phyloP scores from a whole-genome alignment of 2,113 vertebrate species.

The Psilopogon haemacephalus region DNA sequence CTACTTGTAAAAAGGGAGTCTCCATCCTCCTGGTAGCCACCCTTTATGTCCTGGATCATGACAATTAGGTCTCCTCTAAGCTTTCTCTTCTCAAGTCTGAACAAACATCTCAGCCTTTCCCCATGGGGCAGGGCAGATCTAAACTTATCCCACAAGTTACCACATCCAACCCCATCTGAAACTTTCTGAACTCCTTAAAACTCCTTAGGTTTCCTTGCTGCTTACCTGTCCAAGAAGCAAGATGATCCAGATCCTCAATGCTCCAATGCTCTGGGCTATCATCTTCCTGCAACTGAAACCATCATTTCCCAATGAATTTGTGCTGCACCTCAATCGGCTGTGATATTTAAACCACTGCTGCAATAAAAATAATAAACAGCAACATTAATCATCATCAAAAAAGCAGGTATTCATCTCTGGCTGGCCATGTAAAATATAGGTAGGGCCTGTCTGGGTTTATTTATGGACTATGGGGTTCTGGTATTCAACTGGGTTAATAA shows the following conservation, averaged over 20 bases:
- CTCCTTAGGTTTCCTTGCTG: neutral
- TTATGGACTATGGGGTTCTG: conserved; percentile 35
- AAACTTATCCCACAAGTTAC: neutral
- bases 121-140: too few species aligned
- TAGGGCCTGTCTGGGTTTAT: conserved; percentile 41
- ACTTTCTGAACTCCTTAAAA: neutral
- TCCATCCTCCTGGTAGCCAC: too few species aligned
- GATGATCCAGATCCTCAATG: neutral
- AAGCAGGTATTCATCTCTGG: conserved; percentile 39
- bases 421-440: conserved; percentile 38
- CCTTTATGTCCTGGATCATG: too few species aligned
- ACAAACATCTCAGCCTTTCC: too few species aligned
- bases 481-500: conserved; percentile 45
- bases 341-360: conserved; percentile 10
- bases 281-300: neutral
- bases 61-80: too few species aligned
- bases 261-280: rapidly evolving
- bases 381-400: conserved; percentile 51
- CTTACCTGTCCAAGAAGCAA: neutral
- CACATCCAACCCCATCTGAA: neutral
- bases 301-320: neutral
- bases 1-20: too few species aligned
- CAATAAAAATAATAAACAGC: conserved; percentile 57
- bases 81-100: too few species aligned
- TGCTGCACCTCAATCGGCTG: neutral